A percentile compares a stretch with the other conserved stretches of the same genome.
These are phyloP conservation scores for Saxidomus purpurata DNA, from an alignment of 1,140 invertebrate species.

Conservation along the genomic window DNA sequence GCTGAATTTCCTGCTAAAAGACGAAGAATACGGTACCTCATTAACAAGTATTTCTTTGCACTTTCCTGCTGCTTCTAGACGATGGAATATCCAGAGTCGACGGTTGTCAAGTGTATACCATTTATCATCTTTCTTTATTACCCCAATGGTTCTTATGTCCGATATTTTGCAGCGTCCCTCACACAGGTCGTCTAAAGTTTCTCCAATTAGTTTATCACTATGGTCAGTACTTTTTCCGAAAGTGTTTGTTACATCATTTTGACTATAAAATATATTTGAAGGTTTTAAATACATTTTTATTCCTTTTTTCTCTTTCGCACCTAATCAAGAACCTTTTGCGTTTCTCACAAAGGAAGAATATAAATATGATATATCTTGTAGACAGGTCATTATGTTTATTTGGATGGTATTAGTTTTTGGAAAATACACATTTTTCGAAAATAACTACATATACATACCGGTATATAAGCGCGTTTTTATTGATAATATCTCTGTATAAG, in stretches of 20 bases:
- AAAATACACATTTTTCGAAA: no score
- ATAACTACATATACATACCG: no score
- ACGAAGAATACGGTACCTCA: background rate
- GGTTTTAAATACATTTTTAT: slow-evolving; percentile 11
- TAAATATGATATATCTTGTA: background rate
- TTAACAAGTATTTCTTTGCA: slow-evolving; percentile 29
- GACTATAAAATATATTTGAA: slow-evolving; percentile 43
- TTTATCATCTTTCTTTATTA: slow-evolving; percentile 14
- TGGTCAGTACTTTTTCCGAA: slow-evolving; percentile 10
- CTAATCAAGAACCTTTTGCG: background rate
- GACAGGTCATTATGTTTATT: no score
- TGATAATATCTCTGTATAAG: no score
- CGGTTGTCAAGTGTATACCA: slow-evolving; percentile 41
- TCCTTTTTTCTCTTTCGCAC: background rate
- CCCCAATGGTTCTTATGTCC: slow-evolving; percentile 21
- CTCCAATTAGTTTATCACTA: slow-evolving; percentile 1
- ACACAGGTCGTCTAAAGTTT: slow-evolving; percentile 34
- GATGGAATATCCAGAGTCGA: slow-evolving; percentile 54
- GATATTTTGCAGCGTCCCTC: background rate
- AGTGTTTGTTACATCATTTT: background rate
- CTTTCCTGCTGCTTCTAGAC: background rate
- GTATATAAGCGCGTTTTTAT: no score
- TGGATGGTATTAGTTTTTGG: no score
- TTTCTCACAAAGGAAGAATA: background rate
- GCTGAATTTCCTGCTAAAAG: background rate